phyloP scores from a whole-genome alignment of 2,888 invertebrate species.

The Sepiola atlantica region DNA sequence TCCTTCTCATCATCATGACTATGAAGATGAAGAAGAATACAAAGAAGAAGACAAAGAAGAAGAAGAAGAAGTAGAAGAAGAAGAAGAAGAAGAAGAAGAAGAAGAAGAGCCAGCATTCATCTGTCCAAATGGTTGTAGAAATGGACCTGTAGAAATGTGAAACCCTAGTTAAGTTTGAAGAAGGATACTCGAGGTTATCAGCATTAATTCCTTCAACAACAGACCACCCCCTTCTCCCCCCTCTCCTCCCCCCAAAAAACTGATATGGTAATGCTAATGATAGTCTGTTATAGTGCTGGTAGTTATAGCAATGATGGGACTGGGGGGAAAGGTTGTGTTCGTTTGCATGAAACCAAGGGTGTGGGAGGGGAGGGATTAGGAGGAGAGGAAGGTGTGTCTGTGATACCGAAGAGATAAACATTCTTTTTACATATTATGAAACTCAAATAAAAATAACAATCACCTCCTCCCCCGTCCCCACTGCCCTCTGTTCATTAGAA shows the following conservation, averaged over 20 bases:
- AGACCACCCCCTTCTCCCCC: no score
- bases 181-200: not conserved
- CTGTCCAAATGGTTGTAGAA: not conserved
- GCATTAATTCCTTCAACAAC: not conserved
- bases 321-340: not conserved
- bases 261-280: not conserved
- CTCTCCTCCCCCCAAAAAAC: not conserved
- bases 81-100: not conserved
- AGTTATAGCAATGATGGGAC: not conserved
- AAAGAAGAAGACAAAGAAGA: no score
- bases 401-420: not conserved
- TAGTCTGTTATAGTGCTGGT: not conserved
- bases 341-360: not conserved
- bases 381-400: not conserved
- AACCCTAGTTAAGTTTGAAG: not conserved
- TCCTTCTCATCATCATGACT: no score
- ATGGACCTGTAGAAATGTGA: constrained; percentile 11
- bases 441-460: not conserved
- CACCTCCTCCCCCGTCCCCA: not conserved
- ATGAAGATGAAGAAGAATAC: no score
- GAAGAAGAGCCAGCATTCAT: not conserved
- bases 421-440: not conserved
- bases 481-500: not conserved
- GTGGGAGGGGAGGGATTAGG: not conserved
- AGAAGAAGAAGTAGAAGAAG: not conserved